These are phyloP conservation scores for Corynorhinus townsendii DNA, from an alignment of 2,113 vertebrate species.

Conservation along the genomic window DNA sequence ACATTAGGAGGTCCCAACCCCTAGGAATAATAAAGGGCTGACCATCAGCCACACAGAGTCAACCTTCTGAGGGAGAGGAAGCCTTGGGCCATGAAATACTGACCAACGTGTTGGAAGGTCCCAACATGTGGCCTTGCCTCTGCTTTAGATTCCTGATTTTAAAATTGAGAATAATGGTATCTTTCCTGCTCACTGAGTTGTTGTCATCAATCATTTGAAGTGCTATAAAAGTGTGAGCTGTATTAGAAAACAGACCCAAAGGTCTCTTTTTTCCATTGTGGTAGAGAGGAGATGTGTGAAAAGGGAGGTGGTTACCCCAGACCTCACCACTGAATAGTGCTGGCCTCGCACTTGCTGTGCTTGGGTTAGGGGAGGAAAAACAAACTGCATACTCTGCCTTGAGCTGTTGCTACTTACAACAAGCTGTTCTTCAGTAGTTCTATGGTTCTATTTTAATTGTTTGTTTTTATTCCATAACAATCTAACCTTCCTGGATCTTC, in stretches of 20 bases:
- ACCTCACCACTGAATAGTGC: not conserved
- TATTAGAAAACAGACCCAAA: slow-evolving; percentile 3
- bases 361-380: not conserved
- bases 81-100: not conserved
- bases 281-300: not conserved
- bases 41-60: not conserved
- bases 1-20: not conserved
- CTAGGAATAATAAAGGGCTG: not conserved
- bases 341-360: not conserved
- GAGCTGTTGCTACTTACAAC: slow-evolving; percentile 3
- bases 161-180: not conserved
- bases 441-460: slow-evolving; percentile 39
- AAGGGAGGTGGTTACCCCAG: not conserved
- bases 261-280: slow-evolving; percentile 19
- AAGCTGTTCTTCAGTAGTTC: not conserved
- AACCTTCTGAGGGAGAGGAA: not conserved
- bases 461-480: slow-evolving; percentile 41
- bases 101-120: not conserved
- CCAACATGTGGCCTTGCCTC: not conserved
- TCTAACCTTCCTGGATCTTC: not conserved
- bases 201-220: not conserved
- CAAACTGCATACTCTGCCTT: not conserved
- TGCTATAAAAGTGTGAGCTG: not conserved
- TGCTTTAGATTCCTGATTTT: not conserved
- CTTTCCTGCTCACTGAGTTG: not conserved